A percentile compares a stretch with the other conserved stretches of the same genome.
phyloP scores from a whole-genome alignment of 2,797 vertebrate species.

The Sarcoramphus papa region DNA sequence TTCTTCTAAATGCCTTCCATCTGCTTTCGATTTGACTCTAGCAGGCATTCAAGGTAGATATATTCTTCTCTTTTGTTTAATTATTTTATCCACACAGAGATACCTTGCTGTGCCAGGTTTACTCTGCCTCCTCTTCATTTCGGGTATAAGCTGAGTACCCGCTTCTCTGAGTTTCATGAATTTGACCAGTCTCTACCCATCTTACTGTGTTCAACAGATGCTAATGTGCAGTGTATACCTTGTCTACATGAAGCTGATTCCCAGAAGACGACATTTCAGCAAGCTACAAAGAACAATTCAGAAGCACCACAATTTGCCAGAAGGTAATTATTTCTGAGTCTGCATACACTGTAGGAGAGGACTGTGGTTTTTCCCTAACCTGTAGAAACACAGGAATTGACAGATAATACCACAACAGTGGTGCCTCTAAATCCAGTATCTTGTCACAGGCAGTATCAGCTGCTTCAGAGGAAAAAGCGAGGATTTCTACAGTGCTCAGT shows the following conservation, averaged over 20 bases:
- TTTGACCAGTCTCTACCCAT: neutral
- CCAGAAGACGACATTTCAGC: neutral
- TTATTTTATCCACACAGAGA: slow-evolving; percentile 18
- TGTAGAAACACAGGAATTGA: neutral
- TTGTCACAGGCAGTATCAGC: neutral
- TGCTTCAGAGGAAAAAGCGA: neutral
- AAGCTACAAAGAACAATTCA: neutral
- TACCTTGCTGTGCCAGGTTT: neutral
- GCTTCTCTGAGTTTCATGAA: neutral
- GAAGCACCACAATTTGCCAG: neutral
- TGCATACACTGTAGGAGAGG: neutral
- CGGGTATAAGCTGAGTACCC: neutral
- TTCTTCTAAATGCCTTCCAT: slow-evolving; percentile 46
- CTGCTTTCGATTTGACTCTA: slow-evolving; percentile 14
- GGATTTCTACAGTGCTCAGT: neutral
- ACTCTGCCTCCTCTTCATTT: slow-evolving; percentile 24
- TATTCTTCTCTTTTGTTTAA: slow-evolving; percentile 21
- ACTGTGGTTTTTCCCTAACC: neutral
- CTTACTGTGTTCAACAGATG: neutral
- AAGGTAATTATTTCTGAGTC: neutral
- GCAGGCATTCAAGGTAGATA: slow-evolving; percentile 10
- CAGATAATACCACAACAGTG: neutral
- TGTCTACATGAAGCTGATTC: neutral
- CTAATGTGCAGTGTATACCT: neutral
- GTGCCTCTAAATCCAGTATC: neutral